Evolutionary conservation across 1,140 invertebrate species (phyloP).

Genomic region (Calliphora vicina): DNA sequence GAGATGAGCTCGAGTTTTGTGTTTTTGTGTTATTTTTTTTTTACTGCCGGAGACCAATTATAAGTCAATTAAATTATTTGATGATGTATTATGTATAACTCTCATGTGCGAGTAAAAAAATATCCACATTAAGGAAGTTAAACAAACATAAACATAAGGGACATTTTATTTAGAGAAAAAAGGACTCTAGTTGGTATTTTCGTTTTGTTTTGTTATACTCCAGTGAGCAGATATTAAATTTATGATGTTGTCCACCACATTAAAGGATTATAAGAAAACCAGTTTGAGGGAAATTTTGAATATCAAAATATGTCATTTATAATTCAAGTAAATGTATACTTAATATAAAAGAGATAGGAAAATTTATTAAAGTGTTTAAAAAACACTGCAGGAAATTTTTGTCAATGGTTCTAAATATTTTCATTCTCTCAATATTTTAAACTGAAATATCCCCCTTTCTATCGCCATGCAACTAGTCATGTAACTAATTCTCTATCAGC

Average conservation of each 20-base stretch:
- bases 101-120: too few relatives aligned
- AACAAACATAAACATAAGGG: neutral
- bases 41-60: slow-evolving; percentile 1
- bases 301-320: too few relatives aligned
- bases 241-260: neutral
- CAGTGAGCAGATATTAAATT: neutral
- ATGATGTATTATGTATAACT: neutral
- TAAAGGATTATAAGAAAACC: neutral
- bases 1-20: neutral
- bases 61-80: slow-evolving; percentile 35
- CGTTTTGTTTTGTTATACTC: neutral
- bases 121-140: neutral
- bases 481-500: too few relatives aligned
- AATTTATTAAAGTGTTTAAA: too few relatives aligned
- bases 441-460: too few relatives aligned
- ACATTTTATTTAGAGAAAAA: neutral
- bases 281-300: too few relatives aligned
- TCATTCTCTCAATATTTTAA: too few relatives aligned
- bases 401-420: too few relatives aligned
- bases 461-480: too few relatives aligned
- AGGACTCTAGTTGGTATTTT: neutral
- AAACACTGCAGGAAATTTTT: too few relatives aligned
- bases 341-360: too few relatives aligned
- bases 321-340: too few relatives aligned
- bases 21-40: neutral